A percentile compares a stretch with the other conserved stretches of the same genome.
Evolutionary conservation across 1,140 invertebrate genomes (phyloP).

Genomic region (Dinothrombium tinctorium): DNA sequence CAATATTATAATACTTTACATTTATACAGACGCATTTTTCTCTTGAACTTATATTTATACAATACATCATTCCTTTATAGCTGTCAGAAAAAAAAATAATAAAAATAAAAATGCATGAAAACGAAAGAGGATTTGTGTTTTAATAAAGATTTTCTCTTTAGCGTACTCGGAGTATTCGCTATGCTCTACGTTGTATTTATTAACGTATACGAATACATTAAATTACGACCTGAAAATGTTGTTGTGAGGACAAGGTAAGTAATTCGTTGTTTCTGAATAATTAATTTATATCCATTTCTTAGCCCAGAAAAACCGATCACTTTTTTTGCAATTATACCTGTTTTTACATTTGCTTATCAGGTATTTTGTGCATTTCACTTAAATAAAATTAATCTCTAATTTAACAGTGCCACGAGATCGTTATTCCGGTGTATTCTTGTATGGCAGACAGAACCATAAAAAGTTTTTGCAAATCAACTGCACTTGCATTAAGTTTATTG

Average conservation of each 20-base stretch:
- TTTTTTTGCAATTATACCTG: constrained; percentile 37
- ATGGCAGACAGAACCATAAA: constrained; percentile 22
- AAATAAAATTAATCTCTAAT: constrained; percentile 8
- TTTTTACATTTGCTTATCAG: constrained; percentile 47
- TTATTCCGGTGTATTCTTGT: constrained; percentile 42
- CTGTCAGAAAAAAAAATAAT: too few species aligned
- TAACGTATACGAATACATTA: constrained; percentile 33
- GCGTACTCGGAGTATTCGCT: constrained; percentile 39
- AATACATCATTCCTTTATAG: too few species aligned
- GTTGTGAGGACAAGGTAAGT: constrained; percentile 22
- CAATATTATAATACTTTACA: too few species aligned
- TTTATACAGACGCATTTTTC: too few species aligned
- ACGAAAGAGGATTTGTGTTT: too few species aligned
- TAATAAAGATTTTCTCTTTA: too few species aligned
- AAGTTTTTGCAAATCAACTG: constrained; percentile 30
- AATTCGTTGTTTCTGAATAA: constrained; percentile 18
- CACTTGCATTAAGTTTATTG: constrained; percentile 33
- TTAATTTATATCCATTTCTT: constrained; percentile 14
- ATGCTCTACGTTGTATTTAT: constrained; percentile 37
- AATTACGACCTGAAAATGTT: constrained; percentile 17
- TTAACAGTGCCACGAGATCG: constrained; percentile 40
- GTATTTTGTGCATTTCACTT: constrained; percentile 19
- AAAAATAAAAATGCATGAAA: too few species aligned
- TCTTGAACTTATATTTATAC: too few species aligned
- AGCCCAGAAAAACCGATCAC: constrained; percentile 31